These are phyloP conservation scores for Isaurus tuberculatus DNA, from an alignment of 92 coral and sea anemone species.

Conservation along the genomic window DNA sequence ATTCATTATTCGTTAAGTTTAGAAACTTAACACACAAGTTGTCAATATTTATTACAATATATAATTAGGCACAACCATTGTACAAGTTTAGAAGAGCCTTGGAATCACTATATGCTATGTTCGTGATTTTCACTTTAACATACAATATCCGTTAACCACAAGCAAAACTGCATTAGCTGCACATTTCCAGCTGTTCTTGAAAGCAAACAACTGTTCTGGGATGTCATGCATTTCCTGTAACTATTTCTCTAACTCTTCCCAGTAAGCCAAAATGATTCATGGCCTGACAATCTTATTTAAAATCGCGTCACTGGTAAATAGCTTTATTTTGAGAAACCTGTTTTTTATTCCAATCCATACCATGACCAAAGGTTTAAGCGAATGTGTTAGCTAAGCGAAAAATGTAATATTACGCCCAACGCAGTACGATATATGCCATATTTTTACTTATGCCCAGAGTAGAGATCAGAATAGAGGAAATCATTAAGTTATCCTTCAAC, in stretches of 20 bases:
- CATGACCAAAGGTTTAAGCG: not conserved
- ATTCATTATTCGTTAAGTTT: too few species aligned
- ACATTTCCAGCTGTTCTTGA: constrained; percentile 33
- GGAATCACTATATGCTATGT: not conserved
- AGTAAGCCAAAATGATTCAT: too few species aligned
- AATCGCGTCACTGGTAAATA: not conserved
- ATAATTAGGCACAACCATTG: not conserved
- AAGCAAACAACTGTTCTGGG: constrained; percentile 21
- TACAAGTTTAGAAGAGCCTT: not conserved
- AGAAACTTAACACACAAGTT: too few species aligned
- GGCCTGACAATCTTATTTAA: too few species aligned
- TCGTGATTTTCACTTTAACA: constrained; percentile 21
- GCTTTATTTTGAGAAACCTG: too few species aligned
- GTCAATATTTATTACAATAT: not conserved
- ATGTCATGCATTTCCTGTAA: constrained; percentile 41
- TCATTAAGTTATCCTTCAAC: constrained; percentile 18
- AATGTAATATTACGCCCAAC: not conserved
- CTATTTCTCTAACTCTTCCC: constrained; percentile 8
- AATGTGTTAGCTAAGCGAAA: not conserved
- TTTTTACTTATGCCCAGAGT: not conserved
- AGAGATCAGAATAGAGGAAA: not conserved
- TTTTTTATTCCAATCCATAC: not conserved
- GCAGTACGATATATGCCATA: not conserved
- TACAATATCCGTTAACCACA: not conserved
- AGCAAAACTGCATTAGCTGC: not conserved